phyloP scores from a whole-genome alignment of 2,888 invertebrate genomes.

The Adineta ricciae region DNA sequence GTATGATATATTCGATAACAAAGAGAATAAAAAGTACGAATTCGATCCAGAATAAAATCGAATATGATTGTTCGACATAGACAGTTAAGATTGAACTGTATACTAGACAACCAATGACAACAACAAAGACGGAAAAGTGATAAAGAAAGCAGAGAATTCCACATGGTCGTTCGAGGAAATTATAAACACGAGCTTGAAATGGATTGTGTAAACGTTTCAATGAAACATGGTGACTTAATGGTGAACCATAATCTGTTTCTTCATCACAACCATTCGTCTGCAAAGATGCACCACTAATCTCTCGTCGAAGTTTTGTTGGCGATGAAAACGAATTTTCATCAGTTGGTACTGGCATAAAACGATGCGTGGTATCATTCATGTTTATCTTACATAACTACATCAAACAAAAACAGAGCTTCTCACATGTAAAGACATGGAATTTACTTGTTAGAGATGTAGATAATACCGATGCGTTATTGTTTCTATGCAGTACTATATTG shows the following conservation, averaged over 20 bases:
- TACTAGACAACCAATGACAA: slow-evolving; percentile 10
- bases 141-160: slow-evolving; percentile 1
- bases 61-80: not conserved
- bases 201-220: not conserved
- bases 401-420: not conserved
- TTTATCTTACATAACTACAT: not conserved
- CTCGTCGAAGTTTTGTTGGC: not conserved
- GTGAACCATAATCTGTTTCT: not conserved
- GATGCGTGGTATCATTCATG: not conserved
- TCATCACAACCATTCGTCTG: not conserved
- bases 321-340: not conserved
- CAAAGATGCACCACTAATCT: not conserved
- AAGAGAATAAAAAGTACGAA: slow-evolving; percentile 24
- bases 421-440: not conserved
- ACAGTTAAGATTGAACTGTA: slow-evolving; percentile 23
- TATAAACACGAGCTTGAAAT: slow-evolving; percentile 5
- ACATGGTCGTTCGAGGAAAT: slow-evolving; percentile 16
- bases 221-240: not conserved
- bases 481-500: not conserved
- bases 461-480: not conserved
- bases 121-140: slow-evolving; percentile 6
- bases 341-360: not conserved
- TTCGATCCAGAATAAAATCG: slow-evolving; percentile 25
- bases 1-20: slow-evolving; percentile 20
- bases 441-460: not conserved